Evolutionary conservation across 2,888 invertebrate genomes (phyloP), one percentile per base, ranked within the genome.

Genomic region (Synanthedon vespiformis): DNA sequence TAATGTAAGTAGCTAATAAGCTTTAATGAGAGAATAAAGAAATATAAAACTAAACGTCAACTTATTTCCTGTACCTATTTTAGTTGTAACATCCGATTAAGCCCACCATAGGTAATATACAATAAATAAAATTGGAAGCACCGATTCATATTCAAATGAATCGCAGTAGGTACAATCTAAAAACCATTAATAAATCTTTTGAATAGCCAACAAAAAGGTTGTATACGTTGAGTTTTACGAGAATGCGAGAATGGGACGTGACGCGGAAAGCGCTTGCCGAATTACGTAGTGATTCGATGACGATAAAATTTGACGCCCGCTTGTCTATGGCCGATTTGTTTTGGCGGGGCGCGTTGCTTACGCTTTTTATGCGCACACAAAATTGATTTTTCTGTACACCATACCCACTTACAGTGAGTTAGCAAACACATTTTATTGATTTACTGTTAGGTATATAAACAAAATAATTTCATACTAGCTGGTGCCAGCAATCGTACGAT

Each of bases 171-270:
- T 34, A 34, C 34, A 34, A 34, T 44, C 12, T 12, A 54, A 55
- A 52, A 53, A 50, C 51, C 52, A 52, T 59, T 58, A 59, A 65
- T 67, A 64, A 66, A 67, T 65, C 64, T 62, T 61, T 56, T 61
- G 14, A 44, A 44, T 56, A 54, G 55, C 52, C 55, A 61, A 65
- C 64, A 72, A 71, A 70, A 69, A 68, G 65, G 63, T 64, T 61
- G 60, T 58, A 61, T 58, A 56, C 55, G 55, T 56, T 51, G 40
- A 54, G 53, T 55, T 48, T 57, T 61, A 57, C 56, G 55, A 62
- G 61, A 63, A 67, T 70, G 69, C 68, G 68, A 44, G 44, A 67
- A 64, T 70, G 69, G 72, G 61, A 80, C 82, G 82, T 82, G 82
- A 70, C 75, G 61, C 44, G 56, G 80, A 75, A 80, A 74, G 65